These are phyloP conservation scores for Crocuta crocuta DNA, from an alignment of 2,113 vertebrate species.

Conservation along the genomic window DNA sequence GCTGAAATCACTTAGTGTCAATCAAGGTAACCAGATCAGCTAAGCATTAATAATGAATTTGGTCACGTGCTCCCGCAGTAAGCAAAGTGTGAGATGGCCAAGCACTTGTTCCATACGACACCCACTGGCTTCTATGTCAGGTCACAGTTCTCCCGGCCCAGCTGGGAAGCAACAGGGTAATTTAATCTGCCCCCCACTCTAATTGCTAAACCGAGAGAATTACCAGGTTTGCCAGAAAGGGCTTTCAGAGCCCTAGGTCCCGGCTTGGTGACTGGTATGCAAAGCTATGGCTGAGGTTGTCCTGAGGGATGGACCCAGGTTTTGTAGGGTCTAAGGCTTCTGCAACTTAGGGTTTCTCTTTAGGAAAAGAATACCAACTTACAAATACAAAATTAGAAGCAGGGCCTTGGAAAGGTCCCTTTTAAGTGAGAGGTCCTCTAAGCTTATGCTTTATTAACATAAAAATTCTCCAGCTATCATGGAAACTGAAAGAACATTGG, in stretches of 20 bases:
- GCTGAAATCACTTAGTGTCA: constrained; percentile 86
- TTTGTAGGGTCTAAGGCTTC: constrained; percentile 17
- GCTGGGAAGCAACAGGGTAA: constrained; percentile 75
- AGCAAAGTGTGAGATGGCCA: constrained; percentile 68
- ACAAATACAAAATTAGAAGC: neutral
- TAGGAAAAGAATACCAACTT: constrained; percentile 33
- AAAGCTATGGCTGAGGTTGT: neutral
- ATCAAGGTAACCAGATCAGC: constrained; percentile 83
- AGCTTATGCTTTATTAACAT: neutral
- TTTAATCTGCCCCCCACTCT: constrained; percentile 79
- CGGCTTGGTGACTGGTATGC: neutral
- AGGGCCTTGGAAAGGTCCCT: neutral
- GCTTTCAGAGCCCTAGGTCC: neutral
- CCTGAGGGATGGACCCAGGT: neutral
- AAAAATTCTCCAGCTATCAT: constrained; percentile 19
- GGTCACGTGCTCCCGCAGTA: constrained; percentile 76
- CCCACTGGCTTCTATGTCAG: constrained; percentile 75
- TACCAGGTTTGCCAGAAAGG: constrained; percentile 80
- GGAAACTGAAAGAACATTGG: constrained; percentile 1
- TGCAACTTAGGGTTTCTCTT: neutral
- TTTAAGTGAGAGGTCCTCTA: neutral
- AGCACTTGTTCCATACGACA: constrained; percentile 75
- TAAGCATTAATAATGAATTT: constrained; percentile 80
- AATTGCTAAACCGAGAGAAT: constrained; percentile 89
- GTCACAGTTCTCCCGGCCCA: constrained; percentile 63